Evolutionary conservation across 2,797 vertebrate genomes (phyloP), one percentile per base, ranked within the genome.

Genomic region (Siniperca obscura): DNA sequence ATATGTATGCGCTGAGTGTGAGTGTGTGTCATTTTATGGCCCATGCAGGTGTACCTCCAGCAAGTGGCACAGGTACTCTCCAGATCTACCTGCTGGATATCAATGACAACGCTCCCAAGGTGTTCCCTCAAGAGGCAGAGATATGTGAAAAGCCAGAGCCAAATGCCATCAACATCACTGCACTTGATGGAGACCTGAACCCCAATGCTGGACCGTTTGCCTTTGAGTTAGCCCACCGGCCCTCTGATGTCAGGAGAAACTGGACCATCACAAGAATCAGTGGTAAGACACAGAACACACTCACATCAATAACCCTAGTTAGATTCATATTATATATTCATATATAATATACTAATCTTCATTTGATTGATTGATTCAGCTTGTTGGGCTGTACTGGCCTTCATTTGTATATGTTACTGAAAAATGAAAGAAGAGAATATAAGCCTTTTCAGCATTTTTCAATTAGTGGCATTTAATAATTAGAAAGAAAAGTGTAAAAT

Each of bases 141-240:
- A 96, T 98, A 46, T 99, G 98, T 53, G 96, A 99, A 93, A 98
- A 97, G 1, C 95, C 98, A 0, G 97, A 98, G 61, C 98, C 97
- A 70, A 99, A 97, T 3, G 96, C 96, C 91, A 98, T 99, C 93
- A 99, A 99, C 93, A 98, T 99, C 93, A 99, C 98, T 1, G 98
- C 98, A 0, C 70, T 97, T 8, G 98, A 99, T 74, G 97, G 96
- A 71, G 98, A 99, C 95, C 95, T 98, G 72, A 97, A 96, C 89
- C 97, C 98, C 22, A 99, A 99, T 13, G 97, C 97, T 0, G 98
- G 98, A 62, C 98, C 98, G 0, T 99, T 99, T 62, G 97, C 96
- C 77, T 99, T 99, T 65, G 98, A 99, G 91, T 95, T 99, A 65
- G 96, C 97, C 81, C 91, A 95, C 78, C 91, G 86, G 68, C 98